Evolutionary conservation across 1,140 invertebrate genomes (phyloP).

Genomic region (Drosophila sp.): DNA sequence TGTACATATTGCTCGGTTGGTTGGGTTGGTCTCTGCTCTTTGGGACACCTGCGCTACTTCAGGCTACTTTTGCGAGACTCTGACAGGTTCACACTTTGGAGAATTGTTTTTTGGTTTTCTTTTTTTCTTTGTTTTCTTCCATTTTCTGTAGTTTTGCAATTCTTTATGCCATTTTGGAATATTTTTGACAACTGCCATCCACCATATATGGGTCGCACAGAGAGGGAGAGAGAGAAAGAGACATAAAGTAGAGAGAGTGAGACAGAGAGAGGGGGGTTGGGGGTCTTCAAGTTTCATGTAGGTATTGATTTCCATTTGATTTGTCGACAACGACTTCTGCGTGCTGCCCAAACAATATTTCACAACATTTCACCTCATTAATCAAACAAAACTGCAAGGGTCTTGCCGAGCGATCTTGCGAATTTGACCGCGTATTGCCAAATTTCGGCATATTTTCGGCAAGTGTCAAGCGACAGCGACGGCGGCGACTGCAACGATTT

Average conservation of each 20-base stretch:
- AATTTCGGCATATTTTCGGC: slow-evolving; percentile 69
- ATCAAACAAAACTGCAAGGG: slow-evolving; percentile 76
- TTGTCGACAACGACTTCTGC: slow-evolving; percentile 45
- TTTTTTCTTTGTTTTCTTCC: slow-evolving; percentile 4
- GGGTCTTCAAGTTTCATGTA: slow-evolving; percentile 70
- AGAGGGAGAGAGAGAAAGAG: neutral
- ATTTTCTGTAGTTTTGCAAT: slow-evolving; percentile 45
- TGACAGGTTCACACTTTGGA: slow-evolving; percentile 69
- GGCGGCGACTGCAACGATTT: slow-evolving; percentile 37
- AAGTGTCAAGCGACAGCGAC: slow-evolving; percentile 55
- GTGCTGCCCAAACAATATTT: slow-evolving; percentile 60
- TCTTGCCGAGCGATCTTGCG: slow-evolving; percentile 13
- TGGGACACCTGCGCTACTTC: slow-evolving; percentile 62
- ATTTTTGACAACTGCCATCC: slow-evolving; percentile 59
- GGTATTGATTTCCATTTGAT: slow-evolving; percentile 81
- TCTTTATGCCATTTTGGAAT: slow-evolving; percentile 68
- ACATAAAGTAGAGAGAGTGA: slow-evolving; percentile 19
- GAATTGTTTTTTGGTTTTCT: slow-evolving; percentile 26
- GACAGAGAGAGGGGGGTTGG: slow-evolving; percentile 27
- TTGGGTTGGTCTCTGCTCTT: slow-evolving; percentile 2
- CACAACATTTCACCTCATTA: slow-evolving; percentile 81
- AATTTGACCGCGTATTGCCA: slow-evolving; percentile 9
- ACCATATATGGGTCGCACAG: slow-evolving; percentile 48
- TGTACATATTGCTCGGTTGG: neutral
- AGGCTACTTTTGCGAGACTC: slow-evolving; percentile 36